Percentiles rank a stretch among this genome's conserved stretches.
Evolutionary conservation across 2,888 invertebrate genomes (phyloP).

Genomic region (Pseudoips prasinana): DNA sequence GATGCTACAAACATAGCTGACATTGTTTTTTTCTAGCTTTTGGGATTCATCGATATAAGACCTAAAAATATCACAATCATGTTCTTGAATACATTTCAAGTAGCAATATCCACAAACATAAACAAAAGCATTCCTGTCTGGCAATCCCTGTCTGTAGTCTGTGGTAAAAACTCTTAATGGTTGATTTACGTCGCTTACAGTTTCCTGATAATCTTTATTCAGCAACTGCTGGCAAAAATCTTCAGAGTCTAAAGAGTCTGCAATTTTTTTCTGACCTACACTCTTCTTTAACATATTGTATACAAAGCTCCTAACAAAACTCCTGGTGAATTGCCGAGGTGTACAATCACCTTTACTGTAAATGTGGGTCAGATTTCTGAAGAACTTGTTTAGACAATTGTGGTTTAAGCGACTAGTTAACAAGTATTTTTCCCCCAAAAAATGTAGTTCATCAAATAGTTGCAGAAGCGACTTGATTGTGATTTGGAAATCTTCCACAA

Average conservation of each 20-base stretch:
- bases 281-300: conserved; percentile 23
- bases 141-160: conserved; percentile 22
- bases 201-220: conserved; percentile 9
- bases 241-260: conserved; percentile 10
- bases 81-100: conserved; percentile 21
- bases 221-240: conserved; percentile 13
- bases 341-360: conserved; percentile 15
- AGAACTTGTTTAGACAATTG: conserved; percentile 11
- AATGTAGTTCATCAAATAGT: conserved; percentile 28
- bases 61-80: conserved; percentile 21
- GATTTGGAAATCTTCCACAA: conserved; percentile 32
- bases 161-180: conserved; percentile 17
- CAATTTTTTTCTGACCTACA: conserved; percentile 5
- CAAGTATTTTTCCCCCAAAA: conserved; percentile 16
- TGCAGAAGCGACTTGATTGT: conserved; percentile 32
- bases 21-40: neutral
- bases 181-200: conserved; percentile 1
- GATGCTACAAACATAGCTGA: conserved; percentile 2
- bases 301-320: conserved; percentile 20
- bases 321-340: conserved; percentile 13
- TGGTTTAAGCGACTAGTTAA: conserved; percentile 19
- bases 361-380: conserved; percentile 3
- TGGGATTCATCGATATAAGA: conserved; percentile 6
- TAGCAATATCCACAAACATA: conserved; percentile 24
- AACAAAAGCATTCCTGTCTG: conserved; percentile 22